Base-by-base conservation (phyloP, 2,113 vertebrate genomes). In the Arvicanthis niloticus region DNA sequence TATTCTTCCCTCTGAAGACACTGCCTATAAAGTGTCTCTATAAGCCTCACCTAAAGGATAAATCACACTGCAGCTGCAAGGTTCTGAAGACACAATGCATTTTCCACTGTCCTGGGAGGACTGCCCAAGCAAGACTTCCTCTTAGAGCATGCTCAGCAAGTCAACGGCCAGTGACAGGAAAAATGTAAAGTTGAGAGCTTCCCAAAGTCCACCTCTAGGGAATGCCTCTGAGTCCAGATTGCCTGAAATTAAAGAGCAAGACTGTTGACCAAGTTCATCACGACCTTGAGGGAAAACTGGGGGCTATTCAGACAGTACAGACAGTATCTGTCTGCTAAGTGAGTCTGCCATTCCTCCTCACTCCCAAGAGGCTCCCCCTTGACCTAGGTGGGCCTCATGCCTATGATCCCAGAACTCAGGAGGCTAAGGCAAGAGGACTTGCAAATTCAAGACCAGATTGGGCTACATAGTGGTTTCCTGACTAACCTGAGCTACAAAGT, bases 1-100 rank as follows among this genome's bases (percentile, higher is more conserved):
- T 93, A 65, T 75, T 37, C 78, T 67, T 93, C 67, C 53, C 37
- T 88, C 78, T 80, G 53, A 90, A 75, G 73, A 93, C 16, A 37
- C 5, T 92, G 62, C 65, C 91, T 91, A 88, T 31, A 89, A 76
- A 45, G 48, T 51, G 7, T 78, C 48, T 15, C 72, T 84, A 56
- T 67, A 12, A 15, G 21, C 56, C 56, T 86, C 37, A 45, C 82
- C 48, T 26, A 10, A 48, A 48, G 40, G 56, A 26, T 48, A 34
- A 82, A 89, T 92, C 77, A 94, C 70, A 78, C 0, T n/a, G 88
- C 51, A 45, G n/a, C 37, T 10, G 24, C 17, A n/a, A 85, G 73
- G 40, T 76, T 12, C 7, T 12, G 62, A 92, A 58, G 89, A 58
- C 7, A 29, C 31, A 86, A 34, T 88, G 91, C 62, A 6, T 51